Base-by-base conservation (phyloP, 2,888 invertebrate genomes). In the Troilus luridus region DNA sequence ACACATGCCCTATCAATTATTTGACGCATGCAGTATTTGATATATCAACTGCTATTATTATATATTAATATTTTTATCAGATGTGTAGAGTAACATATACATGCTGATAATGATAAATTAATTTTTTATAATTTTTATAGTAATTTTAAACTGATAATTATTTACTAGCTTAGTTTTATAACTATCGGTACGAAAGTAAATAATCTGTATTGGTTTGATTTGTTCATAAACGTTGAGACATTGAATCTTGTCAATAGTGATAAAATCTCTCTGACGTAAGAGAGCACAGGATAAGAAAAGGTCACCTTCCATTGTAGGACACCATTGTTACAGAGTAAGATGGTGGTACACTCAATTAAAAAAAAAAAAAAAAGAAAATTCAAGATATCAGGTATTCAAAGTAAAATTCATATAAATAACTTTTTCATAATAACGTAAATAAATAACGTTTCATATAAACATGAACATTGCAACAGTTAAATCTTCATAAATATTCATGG, bases 201-300 rank as follows among this genome's bases (percentile, higher is more conserved):
- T n/a, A n/a, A 77, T 77, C 72, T 41, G 27, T 0, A 41, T 41
- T 19, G 41, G 8, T 17, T 17, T 0, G 72, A 77, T 77, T 77
- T 41, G 72, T 77, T 41, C 27, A 77, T 17, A 77, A 77, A 77
- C 8, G 17, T 77, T 41, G 27, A 72, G 17, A 77, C 27, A 77
- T 9, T 19, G 41, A 77, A 3, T 77, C 41, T 17, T 41, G 27
- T 77, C 41, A 41, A 77, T 77, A 41, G 72, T 41, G 72, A 77
- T 77, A 77, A 77, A 41, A 77, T 77, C 72, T 77, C 27, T 1
- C 72, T 77, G 72, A 77, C 41, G 72, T 41, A 77, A 77, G 64
- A 64, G 5, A 64, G 72, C 8, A 41, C 27, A 77, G 41, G 17
- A 77, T 77, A 27, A 41, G 27, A 77, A 77, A 41, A 77, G 72